Base-by-base conservation (phyloP, 2,113 vertebrate genomes). In the Lamprotornis superbus region DNA sequence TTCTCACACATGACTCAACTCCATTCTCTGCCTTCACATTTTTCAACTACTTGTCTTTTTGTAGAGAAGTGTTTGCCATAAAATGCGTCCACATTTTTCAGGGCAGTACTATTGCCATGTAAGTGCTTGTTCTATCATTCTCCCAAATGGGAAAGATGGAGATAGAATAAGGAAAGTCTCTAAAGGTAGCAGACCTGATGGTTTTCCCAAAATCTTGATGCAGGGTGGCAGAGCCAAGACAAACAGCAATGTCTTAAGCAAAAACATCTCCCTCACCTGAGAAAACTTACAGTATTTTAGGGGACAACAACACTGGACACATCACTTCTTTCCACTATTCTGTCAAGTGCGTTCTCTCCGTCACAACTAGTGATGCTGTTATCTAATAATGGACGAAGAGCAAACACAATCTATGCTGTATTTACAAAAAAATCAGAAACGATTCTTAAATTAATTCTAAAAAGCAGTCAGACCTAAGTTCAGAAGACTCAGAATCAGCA, bases 41-140 rank as follows among this genome's bases (percentile, higher is more conserved):
- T 87, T 85, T 53, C 20, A 71, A 8, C 27, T 27, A 44, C 8
- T 3, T n/a, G 27, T 21, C 12, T 53, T 27, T 23, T 49, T 25
- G 12, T 49, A 49, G 44, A 61, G 39, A 24, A 24, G 7, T 64
- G 19, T 23, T 82, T 75, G 35, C 30, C 30, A 55, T 31, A 70
- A 93, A 63, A 55, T 2, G 2, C 4, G 21, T 20, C 21, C 7
- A 6, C 28, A 53, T 31, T 82, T 53, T 55, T 71, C 49, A 57
- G 12, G 15, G 25, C 28, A 87, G 12, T 56, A 42, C n/a, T 49
- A 31, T 5, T 61, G 25, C 14, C 52, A 37, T 0, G 0, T 2
- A 68, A 3, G 16, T 30, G 56, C 8, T 50, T 84, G 9, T 55
- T 61, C 42, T 59, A 21, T 13, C 47, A 20, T n/a, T 70, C 11